Evolutionary conservation across 2,888 invertebrate genomes (phyloP), one percentile per base, ranked within the genome.

Genomic region (Hydroisotoma schaefferi): DNA sequence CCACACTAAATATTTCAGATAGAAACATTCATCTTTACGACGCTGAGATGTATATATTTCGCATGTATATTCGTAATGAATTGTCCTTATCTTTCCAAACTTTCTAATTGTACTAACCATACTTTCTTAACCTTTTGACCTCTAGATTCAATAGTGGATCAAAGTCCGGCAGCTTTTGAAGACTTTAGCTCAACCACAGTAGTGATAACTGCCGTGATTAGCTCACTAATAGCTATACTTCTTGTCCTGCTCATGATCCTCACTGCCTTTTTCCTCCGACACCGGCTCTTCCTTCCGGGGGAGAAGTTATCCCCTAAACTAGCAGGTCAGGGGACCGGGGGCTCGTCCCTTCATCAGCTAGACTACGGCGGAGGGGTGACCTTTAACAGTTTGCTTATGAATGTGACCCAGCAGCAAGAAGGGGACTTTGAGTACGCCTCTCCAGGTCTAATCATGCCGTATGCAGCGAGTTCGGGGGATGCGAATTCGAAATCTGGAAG

Each of bases 161-260:
- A 68, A 48, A 61, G 63, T 26, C 67, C 69, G 53, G 57, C 61
- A 47, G 51, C 61, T 29, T 43, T 37, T 18, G 51, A 55, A 15
- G 55, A 55, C n/a, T 67, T 67, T 29, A 66, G 65, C 64, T 67
- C 67, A 51, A 59, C 67, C 40, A 65, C 71, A 18, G 67, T 71
- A 29, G 68, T 72, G 28, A 63, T 68, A 22, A 72, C 71, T 22
- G 70, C 72, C 33, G 68, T 70, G 60, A 67, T 70, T 54, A 69
- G 69, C 54, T 71, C 69, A 22, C 71, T 71, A 55, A 66, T 71
- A 20, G 72, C 72, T 10, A 71, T 72, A 28, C 55, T 71, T 40
- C 64, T 68, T 53, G 72, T 72, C 43, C 68, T 71, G 18, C 62
- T 71, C 37, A 57, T 72, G 46, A 67, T 71, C 38, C 57, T 69